These are phyloP conservation scores for Datnioides undecimradiatus DNA, from an alignment of 2,113 vertebrate species.

Conservation along the genomic window DNA sequence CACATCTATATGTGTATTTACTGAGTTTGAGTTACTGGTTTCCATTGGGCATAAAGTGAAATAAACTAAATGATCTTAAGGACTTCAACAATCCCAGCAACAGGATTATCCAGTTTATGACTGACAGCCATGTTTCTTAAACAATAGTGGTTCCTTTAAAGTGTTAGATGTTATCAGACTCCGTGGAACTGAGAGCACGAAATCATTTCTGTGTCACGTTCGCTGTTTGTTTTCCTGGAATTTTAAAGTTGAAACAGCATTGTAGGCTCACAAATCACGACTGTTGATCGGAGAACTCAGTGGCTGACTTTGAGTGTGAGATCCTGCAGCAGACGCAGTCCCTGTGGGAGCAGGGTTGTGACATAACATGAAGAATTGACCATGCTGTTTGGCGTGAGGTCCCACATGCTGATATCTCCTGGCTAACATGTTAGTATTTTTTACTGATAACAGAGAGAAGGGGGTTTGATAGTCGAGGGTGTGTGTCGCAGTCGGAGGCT, in stretches of 20 bases:
- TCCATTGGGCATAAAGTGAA: background rate
- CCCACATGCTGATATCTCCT: slow-evolving; percentile 21
- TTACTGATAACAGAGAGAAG: slow-evolving; percentile 24
- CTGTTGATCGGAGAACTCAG: background rate
- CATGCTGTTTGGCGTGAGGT: slow-evolving; percentile 2
- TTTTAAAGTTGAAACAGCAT: background rate
- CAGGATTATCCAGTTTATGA: background rate
- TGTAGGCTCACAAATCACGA: no score
- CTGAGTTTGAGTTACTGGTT: no score
- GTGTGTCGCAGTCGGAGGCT: slow-evolving; percentile 21
- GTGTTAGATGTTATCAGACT: background rate
- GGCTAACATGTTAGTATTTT: slow-evolving; percentile 15
- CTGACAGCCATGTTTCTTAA: background rate
- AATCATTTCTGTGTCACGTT: background rate
- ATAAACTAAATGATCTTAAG: background rate
- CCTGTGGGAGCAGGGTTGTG: background rate
- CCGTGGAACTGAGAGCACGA: background rate
- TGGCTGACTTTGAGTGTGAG: background rate
- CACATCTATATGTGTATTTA: background rate
- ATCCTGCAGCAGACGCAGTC: background rate
- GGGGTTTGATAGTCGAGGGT: slow-evolving; percentile 31
- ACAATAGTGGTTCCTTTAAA: background rate
- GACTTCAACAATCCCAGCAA: background rate
- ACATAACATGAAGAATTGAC: background rate
- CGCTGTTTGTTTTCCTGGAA: no score